Base-by-base conservation (phyloP, 2,888 invertebrate species). In the Cybosia mesomella region DNA sequence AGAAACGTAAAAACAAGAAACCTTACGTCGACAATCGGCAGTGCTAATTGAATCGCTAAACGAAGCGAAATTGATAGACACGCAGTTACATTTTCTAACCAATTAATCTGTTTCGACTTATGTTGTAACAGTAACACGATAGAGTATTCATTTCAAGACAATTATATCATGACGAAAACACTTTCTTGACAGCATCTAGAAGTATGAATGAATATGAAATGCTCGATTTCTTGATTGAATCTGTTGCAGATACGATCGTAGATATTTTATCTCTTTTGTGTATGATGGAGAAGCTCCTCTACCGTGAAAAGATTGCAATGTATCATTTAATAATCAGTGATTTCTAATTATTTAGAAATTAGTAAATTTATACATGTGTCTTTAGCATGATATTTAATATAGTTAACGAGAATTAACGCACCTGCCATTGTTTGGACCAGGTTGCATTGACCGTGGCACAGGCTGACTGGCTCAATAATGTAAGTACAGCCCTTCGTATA, bases 11-110 rank as follows among this genome's bases (percentile, higher is more conserved):
- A 49, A 73, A 66, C 66, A 67, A 54, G 59, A 67, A 67, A 66
- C 64, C 74, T 74, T 76, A 76, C 75, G 70, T 79, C 68, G 53
- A 72, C 78, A 76, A 80, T 81, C 76, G 74, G 82, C 83, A 73
- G 73, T 67, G 66, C 67, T 86, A 86, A 88, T 86, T 84, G 85
- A 81, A 83, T 73, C 71, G 73, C 62, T 70, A 57, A 81, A 77
- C 82, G 83, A 75, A 83, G 80, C 79, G 83, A 83, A 85, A 82
- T 82, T 80, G 62, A 76, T 72, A 65, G 83, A 85, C 88, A 88
- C 88, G 89, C 89, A 85, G 70, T 68, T 80, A 73, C 58, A 82
- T 83, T 85, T 81, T 82, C 81, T 74, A 81, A 70, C 77, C 80
- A 79, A 80, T 83, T 81, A 85, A 78, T 76, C 61, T 66, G 68